Evolutionary conservation across 1,140 invertebrate genomes (phyloP).

Genomic region (Leptinotarsa texana): DNA sequence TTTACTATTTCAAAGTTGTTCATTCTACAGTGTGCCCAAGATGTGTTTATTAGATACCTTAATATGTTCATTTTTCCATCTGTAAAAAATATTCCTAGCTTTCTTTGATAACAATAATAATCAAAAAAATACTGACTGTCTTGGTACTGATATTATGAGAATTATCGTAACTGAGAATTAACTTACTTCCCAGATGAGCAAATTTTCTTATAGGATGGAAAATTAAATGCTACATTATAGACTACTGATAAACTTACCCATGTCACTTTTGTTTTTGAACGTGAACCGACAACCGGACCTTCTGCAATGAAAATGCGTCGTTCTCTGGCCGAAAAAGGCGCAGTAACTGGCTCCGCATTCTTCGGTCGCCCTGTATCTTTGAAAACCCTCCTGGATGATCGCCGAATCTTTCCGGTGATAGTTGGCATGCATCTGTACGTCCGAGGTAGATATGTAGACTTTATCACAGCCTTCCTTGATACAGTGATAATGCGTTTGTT

Average conservation of each 20-base stretch:
- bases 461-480: conserved; percentile 95
- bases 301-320: conserved; percentile 97
- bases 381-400: conserved; percentile 92
- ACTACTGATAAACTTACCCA: conserved; percentile 74
- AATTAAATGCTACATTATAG: neutral
- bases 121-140: too few species aligned
- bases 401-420: conserved; percentile 97
- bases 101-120: too few species aligned
- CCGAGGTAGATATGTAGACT: conserved; percentile 96
- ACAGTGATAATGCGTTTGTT: conserved; percentile 98
- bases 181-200: too few species aligned
- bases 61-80: too few species aligned
- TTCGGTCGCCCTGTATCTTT: conserved; percentile 77
- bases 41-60: too few species aligned
- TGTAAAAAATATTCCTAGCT: too few species aligned
- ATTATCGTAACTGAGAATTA: too few species aligned
- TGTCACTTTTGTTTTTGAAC: conserved; percentile 99
- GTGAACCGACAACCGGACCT: conserved; percentile 89
- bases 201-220: conserved; percentile 17
- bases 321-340: conserved; percentile 91
- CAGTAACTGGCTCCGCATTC: conserved; percentile 87
- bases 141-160: too few species aligned
- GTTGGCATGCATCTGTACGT: conserved; percentile 99
- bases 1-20: too few species aligned
- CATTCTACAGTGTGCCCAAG: too few species aligned